These are phyloP conservation scores for Drosophila anceps DNA, from an alignment of 2,888 invertebrate genomes.

Conservation along the genomic window DNA sequence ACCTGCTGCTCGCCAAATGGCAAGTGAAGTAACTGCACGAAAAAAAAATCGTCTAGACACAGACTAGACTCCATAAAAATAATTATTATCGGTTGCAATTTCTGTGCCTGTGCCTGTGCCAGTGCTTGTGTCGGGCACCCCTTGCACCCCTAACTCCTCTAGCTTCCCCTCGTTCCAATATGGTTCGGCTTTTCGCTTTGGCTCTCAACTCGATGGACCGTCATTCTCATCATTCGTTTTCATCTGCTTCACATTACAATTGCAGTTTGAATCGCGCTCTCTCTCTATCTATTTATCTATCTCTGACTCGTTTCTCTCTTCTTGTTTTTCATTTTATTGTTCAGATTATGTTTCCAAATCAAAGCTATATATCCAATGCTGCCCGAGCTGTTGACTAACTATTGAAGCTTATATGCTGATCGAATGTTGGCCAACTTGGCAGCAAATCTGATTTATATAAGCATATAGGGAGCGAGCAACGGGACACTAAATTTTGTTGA, in stretches of 20 bases:
- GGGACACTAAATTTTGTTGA: background rate
- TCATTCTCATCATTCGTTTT: slow-evolving; percentile 65
- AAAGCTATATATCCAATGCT: background rate
- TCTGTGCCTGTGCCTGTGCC: slow-evolving; percentile 71
- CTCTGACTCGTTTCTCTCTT: slow-evolving; percentile 1
- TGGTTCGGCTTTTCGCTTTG: slow-evolving; percentile 10
- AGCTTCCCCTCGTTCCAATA: background rate
- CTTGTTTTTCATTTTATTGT: background rate
- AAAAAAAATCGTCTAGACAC: slow-evolving; percentile 84
- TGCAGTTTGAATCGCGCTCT: slow-evolving; percentile 44
- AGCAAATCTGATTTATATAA: background rate
- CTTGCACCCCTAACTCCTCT: slow-evolving; percentile 4
- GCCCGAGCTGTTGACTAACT: background rate
- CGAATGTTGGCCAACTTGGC: background rate
- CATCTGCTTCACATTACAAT: slow-evolving; percentile 73
- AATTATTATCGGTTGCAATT: slow-evolving; percentile 86
- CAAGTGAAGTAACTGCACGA: slow-evolving; percentile 74
- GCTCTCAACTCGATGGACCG: slow-evolving; percentile 34
- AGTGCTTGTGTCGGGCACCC: background rate
- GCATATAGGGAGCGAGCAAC: background rate
- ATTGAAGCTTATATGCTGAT: slow-evolving; percentile 3
- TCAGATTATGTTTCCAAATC: slow-evolving; percentile 8
- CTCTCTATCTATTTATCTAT: slow-evolving; percentile 1
- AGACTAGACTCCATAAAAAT: slow-evolving; percentile 86
- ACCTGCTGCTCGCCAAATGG: slow-evolving; percentile 66